These are phyloP conservation scores for Cyclophora punctaria DNA, from an alignment of 2,888 invertebrate species.

Conservation along the genomic window DNA sequence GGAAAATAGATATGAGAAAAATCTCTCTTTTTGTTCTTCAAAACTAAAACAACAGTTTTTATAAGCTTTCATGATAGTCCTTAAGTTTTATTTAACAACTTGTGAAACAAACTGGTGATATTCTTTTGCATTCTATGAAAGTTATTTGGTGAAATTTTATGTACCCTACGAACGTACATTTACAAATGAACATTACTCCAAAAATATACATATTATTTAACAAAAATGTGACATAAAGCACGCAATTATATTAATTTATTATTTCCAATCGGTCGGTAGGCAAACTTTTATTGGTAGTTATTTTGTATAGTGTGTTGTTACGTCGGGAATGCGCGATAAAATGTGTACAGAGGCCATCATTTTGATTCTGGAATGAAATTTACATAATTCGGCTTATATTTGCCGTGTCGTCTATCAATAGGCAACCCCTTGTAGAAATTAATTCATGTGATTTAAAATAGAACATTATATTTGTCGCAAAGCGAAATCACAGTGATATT, in stretches of 20 bases:
- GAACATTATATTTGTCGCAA: constrained; percentile 37
- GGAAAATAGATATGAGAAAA: no score
- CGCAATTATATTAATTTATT: constrained; percentile 64
- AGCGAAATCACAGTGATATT: constrained; percentile 19
- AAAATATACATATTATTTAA: constrained; percentile 25
- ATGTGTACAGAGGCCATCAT: constrained; percentile 53
- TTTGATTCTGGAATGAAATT: constrained; percentile 53
- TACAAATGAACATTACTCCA: constrained; percentile 1
- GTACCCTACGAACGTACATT: no score
- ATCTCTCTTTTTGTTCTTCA: no score
- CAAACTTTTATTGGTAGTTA: constrained; percentile 64
- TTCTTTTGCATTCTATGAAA: no score
- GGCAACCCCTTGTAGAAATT: constrained; percentile 27
- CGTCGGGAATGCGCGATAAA: constrained; percentile 53
- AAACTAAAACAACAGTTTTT: no score
- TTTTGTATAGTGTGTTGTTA: constrained; percentile 59
- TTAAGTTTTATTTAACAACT: constrained; percentile 5
- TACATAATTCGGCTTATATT: constrained; percentile 61
- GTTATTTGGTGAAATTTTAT: no score
- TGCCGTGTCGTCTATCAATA: constrained; percentile 44
- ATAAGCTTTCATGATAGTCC: constrained; percentile 7
- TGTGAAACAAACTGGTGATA: constrained; percentile 2
- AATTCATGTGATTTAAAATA: constrained; percentile 42
- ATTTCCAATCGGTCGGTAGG: constrained; percentile 51
- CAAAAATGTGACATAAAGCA: constrained; percentile 45